Conservation (phyloP, 2,113 vertebrate species). For the Xiphophorus hellerii region DNA sequence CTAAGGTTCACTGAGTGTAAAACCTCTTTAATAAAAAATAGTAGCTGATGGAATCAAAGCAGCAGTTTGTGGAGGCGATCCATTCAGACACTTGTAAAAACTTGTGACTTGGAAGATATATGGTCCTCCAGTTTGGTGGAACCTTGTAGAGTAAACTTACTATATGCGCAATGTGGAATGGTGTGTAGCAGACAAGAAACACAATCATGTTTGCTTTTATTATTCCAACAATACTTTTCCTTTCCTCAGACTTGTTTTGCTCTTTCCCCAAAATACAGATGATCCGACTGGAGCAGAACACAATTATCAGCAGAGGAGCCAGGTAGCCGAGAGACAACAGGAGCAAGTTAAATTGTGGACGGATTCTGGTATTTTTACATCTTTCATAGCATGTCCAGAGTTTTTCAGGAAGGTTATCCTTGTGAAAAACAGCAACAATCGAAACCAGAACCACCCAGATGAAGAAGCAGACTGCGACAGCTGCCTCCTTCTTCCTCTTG, state of each 20-base stretch:
- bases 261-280: slow-evolving; percentile 51
- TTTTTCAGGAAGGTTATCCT: neutral
- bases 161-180: slow-evolving; percentile 61
- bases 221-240: slow-evolving; percentile 45
- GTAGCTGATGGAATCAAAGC: slow-evolving; percentile 74
- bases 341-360: accelerated
- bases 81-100: slow-evolving; percentile 61
- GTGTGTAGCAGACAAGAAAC: slow-evolving; percentile 77
- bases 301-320: slow-evolving; percentile 49
- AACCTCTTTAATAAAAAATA: slow-evolving; percentile 70
- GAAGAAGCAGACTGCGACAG: slow-evolving; percentile 51
- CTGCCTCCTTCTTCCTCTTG: slow-evolving; percentile 52
- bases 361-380: accelerated
- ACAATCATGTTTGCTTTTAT: slow-evolving; percentile 72
- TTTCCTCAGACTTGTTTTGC: slow-evolving; percentile 17
- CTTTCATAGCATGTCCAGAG: slow-evolving; percentile 68
- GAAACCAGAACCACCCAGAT: slow-evolving; percentile 55
- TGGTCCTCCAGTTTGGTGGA: accelerated
- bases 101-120: accelerated
- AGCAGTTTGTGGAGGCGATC: slow-evolving; percentile 78
- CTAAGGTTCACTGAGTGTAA: slow-evolving; percentile 12
- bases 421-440: accelerated
- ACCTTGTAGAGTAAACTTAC: neutral
- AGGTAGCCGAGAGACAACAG: slow-evolving; percentile 62
- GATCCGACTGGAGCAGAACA: slow-evolving; percentile 66